phyloP scores from a whole-genome alignment of 2,113 vertebrate genomes.

The Ptyas mucosa region DNA sequence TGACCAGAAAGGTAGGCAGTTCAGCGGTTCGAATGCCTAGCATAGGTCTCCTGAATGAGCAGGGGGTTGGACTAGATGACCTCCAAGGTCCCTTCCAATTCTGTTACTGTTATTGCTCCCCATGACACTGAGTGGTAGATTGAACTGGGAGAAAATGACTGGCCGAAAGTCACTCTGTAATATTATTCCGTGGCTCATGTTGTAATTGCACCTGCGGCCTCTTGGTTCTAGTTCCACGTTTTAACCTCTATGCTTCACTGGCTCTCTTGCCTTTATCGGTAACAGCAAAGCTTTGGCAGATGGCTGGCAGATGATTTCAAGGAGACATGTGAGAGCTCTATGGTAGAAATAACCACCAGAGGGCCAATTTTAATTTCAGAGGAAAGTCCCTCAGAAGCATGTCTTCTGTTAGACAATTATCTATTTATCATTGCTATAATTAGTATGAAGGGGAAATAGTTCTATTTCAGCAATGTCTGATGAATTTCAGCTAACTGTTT shows the following conservation, averaged over 20 bases:
- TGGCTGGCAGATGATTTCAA: background rate
- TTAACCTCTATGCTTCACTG: background rate
- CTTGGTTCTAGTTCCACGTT: background rate
- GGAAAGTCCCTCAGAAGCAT: background rate
- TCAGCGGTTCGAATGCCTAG: too few species aligned
- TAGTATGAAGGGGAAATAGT: background rate
- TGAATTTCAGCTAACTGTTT: background rate
- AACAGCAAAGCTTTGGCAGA: background rate
- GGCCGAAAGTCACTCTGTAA: background rate
- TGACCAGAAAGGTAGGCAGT: too few species aligned
- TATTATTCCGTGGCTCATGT: background rate
- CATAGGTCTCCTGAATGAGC: too few species aligned
- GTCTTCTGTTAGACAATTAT: background rate
- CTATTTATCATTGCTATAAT: background rate
- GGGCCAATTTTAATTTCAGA: constrained; percentile 9
- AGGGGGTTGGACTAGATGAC: too few species aligned
- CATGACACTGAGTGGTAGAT: background rate
- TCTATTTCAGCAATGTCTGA: background rate
- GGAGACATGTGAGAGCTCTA: background rate
- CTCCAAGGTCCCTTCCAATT: too few species aligned
- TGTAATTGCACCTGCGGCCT: background rate
- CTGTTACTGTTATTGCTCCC: background rate
- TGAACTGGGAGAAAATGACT: background rate
- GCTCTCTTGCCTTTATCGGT: background rate
- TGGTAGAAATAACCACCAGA: background rate